These are phyloP conservation scores for Branchinecta lindahli DNA, from an alignment of 1,140 invertebrate genomes.

Conservation along the genomic window DNA sequence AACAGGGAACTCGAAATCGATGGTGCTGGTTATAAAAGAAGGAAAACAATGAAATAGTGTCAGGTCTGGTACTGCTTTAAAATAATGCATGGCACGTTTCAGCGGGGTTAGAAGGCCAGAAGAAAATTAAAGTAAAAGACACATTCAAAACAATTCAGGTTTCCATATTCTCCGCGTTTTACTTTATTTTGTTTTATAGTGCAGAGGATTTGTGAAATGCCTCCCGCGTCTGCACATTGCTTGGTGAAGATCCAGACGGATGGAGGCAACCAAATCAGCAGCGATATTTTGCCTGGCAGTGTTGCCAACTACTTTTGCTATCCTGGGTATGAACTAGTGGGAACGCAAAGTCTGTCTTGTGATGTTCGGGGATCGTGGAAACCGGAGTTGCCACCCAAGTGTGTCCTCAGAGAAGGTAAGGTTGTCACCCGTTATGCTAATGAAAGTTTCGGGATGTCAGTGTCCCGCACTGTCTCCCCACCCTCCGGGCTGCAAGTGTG, in stretches of 20 bases:
- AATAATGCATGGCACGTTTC: too few species aligned
- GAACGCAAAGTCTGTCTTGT: neutral
- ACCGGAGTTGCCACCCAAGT: neutral
- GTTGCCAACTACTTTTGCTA: neutral
- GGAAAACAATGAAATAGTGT: too few species aligned
- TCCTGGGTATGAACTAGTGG: slow-evolving; percentile 2
- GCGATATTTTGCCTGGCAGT: neutral
- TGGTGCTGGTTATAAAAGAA: too few species aligned
- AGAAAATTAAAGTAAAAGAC: too few species aligned
- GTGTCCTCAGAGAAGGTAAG: slow-evolving; percentile 1
- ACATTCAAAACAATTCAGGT: too few species aligned
- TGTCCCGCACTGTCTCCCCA: too few species aligned
- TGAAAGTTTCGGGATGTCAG: too few species aligned
- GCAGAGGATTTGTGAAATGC: neutral
- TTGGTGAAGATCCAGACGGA: neutral
- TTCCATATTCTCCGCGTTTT: neutral
- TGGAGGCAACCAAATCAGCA: neutral
- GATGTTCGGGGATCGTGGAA: neutral
- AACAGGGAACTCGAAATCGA: too few species aligned
- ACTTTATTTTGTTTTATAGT: neutral
- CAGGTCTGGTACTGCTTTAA: too few species aligned
- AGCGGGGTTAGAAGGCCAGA: too few species aligned
- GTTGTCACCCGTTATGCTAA: too few species aligned
- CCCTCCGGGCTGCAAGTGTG: too few species aligned
- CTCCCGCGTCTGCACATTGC: neutral